Percentiles rank a stretch among this genome's conserved stretches.
These are phyloP conservation scores for Monopis laevigella DNA, from an alignment of 2,888 invertebrate genomes.

Conservation along the genomic window DNA sequence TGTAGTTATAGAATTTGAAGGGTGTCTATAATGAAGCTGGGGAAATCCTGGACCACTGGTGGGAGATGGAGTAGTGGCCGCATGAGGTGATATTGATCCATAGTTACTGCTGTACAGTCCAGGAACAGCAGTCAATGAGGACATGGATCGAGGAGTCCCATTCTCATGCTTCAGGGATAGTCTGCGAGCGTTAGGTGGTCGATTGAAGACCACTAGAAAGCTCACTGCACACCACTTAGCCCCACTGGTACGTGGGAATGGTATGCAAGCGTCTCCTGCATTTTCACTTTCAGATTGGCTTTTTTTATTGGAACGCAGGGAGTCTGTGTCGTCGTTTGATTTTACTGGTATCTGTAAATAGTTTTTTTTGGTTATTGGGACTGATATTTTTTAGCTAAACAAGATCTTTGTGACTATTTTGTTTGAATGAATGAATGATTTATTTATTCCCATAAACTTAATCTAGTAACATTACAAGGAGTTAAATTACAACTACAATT, in stretches of 20 bases:
- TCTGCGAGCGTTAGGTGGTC: constrained; percentile 74
- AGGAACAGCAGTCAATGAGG: constrained; percentile 47
- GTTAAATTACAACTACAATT: too few relatives aligned
- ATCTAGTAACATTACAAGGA: too few relatives aligned
- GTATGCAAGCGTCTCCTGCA: constrained; percentile 82
- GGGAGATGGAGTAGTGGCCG: constrained; percentile 58
- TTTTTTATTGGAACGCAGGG: constrained; percentile 54
- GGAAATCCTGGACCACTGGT: constrained; percentile 57
- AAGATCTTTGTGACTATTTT: too few relatives aligned
- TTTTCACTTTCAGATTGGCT: constrained; percentile 60
- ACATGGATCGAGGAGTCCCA: constrained; percentile 74
- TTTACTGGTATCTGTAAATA: constrained; percentile 62
- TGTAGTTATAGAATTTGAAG: constrained; percentile 73
- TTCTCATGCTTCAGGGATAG: constrained; percentile 75
- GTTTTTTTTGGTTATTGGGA: too few relatives aligned
- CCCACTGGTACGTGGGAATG: constrained; percentile 93
- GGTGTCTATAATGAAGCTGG: constrained; percentile 56
- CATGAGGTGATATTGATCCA: constrained; percentile 53
- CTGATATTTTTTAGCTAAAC: too few relatives aligned
- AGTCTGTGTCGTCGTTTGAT: constrained; percentile 60
- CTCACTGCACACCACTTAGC: constrained; percentile 92
- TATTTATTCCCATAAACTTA: too few relatives aligned
- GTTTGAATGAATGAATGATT: too few relatives aligned
- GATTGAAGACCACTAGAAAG: constrained; percentile 85
- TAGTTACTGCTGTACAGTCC: constrained; percentile 44